These are phyloP conservation scores for Macrotrachela quadricornifera DNA, from an alignment of 1,140 invertebrate genomes.

Conservation along the genomic window DNA sequence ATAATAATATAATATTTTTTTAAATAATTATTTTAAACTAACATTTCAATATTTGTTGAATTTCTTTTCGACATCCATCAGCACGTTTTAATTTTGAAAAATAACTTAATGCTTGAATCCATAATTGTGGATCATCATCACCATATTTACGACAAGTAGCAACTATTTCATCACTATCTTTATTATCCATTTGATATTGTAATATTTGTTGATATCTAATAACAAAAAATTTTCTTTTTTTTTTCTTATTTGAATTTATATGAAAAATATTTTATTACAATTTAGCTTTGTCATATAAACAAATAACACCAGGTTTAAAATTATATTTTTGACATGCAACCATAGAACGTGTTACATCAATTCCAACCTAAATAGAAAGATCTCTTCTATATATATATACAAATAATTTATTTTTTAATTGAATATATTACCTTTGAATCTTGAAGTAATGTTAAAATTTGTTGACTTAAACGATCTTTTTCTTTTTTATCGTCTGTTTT, in stretches of 20 bases:
- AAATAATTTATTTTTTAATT: too few relatives aligned
- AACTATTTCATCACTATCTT: constrained; percentile 46
- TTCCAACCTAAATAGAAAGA: neutral
- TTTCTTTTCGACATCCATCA: neutral
- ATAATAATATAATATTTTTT: too few relatives aligned
- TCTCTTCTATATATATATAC: too few relatives aligned
- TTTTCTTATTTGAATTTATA: too few relatives aligned
- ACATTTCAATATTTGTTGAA: neutral
- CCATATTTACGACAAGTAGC: constrained; percentile 52
- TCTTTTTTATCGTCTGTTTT: neutral
- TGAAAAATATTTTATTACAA: constrained; percentile 43
- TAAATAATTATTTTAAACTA: constrained; percentile 35
- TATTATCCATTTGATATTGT: constrained; percentile 48
- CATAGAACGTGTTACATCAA: constrained; percentile 60
- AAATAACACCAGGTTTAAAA: constrained; percentile 56
- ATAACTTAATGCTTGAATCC: constrained; percentile 58
- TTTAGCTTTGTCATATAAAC: constrained; percentile 66
- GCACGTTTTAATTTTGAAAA: constrained; percentile 34
- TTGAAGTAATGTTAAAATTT: too few relatives aligned
- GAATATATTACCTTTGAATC: too few relatives aligned
- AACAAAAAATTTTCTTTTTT: neutral
- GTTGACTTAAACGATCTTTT: neutral
- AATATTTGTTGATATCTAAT: constrained; percentile 47
- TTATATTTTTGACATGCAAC: constrained; percentile 64
- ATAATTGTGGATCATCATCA: constrained; percentile 51